Evolutionary conservation across 1,140 invertebrate genomes (phyloP).

Genomic region (Atta texana): DNA sequence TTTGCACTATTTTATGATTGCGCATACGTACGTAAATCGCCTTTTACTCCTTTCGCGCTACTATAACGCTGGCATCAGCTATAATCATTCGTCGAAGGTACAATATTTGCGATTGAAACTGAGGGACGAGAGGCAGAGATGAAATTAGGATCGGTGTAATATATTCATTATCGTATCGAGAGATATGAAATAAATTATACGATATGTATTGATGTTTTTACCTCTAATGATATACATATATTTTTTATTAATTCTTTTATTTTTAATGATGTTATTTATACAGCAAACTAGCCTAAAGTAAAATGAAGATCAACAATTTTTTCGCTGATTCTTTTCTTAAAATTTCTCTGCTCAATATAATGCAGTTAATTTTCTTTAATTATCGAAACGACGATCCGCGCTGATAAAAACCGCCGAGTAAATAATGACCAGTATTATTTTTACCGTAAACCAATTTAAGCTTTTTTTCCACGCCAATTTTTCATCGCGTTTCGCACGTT

Average conservation of each 20-base stretch:
- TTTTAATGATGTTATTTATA: not conserved
- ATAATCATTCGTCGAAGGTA: constrained; percentile 1
- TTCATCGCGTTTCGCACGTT: not conserved
- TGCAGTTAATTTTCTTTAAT: not conserved
- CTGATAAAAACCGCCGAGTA: not conserved
- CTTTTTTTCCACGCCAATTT: not conserved
- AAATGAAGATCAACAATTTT: not conserved
- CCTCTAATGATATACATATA: too few species aligned
- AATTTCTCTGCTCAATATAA: not conserved
- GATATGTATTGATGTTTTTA: not conserved
- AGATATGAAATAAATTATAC: not conserved
- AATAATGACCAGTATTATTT: not conserved
- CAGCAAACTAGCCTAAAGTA: not conserved
- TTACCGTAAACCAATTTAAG: not conserved
- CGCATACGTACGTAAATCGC: not conserved
- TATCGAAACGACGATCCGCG: constrained; percentile 4
- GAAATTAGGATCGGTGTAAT: not conserved
- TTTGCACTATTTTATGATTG: not conserved
- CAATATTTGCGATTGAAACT: constrained; percentile 8
- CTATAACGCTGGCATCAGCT: not conserved
- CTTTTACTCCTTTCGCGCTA: constrained; percentile 20
- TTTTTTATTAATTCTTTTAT: not conserved
- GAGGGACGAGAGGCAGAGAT: not conserved
- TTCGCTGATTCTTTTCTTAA: not conserved
- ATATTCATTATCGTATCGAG: not conserved